These are phyloP conservation scores for Crenichthys baileyi DNA, from an alignment of 2,797 vertebrate genomes.

Conservation along the genomic window DNA sequence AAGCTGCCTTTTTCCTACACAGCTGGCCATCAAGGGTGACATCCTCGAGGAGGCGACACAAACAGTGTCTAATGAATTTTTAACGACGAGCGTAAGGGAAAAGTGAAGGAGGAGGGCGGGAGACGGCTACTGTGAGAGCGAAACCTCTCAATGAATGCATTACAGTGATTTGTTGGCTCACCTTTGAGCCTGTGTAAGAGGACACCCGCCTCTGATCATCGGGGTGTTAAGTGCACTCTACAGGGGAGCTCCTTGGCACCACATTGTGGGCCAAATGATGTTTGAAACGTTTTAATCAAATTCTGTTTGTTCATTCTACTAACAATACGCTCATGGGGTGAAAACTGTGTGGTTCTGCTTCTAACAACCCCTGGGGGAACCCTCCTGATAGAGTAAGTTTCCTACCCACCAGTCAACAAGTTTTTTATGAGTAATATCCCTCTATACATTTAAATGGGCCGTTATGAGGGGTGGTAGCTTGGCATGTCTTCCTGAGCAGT, in stretches of 20 bases:
- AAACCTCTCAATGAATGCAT: slow-evolving; percentile 64
- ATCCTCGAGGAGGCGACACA: slow-evolving; percentile 72
- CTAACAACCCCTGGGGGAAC: slow-evolving; percentile 72
- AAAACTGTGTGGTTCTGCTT: slow-evolving; percentile 70
- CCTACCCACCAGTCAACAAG: slow-evolving; percentile 56
- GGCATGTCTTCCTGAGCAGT: slow-evolving; percentile 45
- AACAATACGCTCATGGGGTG: slow-evolving; percentile 74
- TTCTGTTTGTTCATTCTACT: slow-evolving; percentile 86
- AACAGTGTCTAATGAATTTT: slow-evolving; percentile 80
- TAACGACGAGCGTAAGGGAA: slow-evolving; percentile 66
- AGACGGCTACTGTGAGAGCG: slow-evolving; percentile 37
- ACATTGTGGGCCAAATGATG: slow-evolving; percentile 80
- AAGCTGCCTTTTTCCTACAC: slow-evolving; percentile 55
- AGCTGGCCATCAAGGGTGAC: slow-evolving; percentile 74
- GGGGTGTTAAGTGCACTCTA: slow-evolving; percentile 75
- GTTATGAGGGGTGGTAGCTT: slow-evolving; percentile 67
- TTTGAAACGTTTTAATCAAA: slow-evolving; percentile 86
- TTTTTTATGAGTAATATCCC: slow-evolving; percentile 51
- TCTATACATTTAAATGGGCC: slow-evolving; percentile 83
- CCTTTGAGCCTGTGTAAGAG: slow-evolving; percentile 72
- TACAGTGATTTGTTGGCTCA: slow-evolving; percentile 79
- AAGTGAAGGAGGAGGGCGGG: slow-evolving; percentile 37
- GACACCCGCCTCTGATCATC: slow-evolving; percentile 66
- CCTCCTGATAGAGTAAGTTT: slow-evolving; percentile 75
- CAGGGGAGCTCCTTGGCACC: slow-evolving; percentile 63